A percentile compares a stretch with the other conserved stretches of the same genome.
phyloP scores from a whole-genome alignment of 2,888 invertebrate species.

The Orthonychiurus folsomi region DNA sequence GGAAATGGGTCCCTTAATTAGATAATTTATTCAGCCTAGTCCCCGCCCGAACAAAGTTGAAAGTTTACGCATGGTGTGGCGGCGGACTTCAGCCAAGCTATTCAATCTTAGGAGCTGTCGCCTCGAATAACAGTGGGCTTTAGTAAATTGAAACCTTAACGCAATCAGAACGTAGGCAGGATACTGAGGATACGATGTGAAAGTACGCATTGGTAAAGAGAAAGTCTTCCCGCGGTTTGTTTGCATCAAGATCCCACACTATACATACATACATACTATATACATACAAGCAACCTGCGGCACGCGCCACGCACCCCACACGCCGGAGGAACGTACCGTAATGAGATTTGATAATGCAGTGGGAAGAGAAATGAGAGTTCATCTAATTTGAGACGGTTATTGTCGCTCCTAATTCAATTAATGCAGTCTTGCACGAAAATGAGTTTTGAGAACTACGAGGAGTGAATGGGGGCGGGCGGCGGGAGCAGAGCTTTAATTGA shows the following conservation, averaged over 20 bases:
- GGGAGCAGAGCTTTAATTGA: no score
- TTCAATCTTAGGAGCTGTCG: background rate
- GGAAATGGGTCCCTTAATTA: no score
- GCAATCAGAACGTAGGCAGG: background rate
- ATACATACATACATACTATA: no score
- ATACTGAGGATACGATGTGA: no score
- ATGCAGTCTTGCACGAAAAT: background rate
- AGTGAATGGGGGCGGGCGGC: no score
- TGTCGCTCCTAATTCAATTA: constrained; percentile 9
- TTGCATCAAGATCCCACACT: background rate
- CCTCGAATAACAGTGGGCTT: background rate
- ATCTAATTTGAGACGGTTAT: constrained; percentile 5
- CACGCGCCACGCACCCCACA: no score
- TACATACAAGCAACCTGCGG: background rate
- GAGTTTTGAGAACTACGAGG: background rate
- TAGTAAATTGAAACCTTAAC: background rate
- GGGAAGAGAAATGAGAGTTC: constrained; percentile 1
- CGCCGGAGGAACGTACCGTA: background rate
- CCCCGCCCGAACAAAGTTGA: background rate
- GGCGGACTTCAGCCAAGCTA: background rate
- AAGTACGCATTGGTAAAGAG: background rate
- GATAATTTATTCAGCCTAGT: background rate
- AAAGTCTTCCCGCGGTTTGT: background rate
- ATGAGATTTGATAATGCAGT: constrained; percentile 1
- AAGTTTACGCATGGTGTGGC: background rate